These are phyloP conservation scores for Ceratina australensis DNA, from an alignment of 1,140 invertebrate genomes.

Conservation along the genomic window DNA sequence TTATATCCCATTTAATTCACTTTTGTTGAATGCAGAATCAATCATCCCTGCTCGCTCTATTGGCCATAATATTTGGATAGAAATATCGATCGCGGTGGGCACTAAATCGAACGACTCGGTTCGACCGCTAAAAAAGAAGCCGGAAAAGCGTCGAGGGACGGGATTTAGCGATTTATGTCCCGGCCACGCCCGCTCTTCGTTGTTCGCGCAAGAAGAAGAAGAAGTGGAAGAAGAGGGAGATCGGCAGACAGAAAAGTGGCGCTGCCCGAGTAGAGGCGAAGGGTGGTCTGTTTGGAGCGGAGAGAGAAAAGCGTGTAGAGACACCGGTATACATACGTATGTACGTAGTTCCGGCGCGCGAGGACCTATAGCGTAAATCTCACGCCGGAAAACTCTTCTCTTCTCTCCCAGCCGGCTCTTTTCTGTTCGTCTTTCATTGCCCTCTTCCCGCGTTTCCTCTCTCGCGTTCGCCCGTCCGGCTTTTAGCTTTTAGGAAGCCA, in stretches of 20 bases:
- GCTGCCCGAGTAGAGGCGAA: neutral
- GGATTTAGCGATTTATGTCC: conserved; percentile 70
- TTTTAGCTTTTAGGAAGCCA: conserved; percentile 62
- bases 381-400: conserved; percentile 53
- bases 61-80: neutral
- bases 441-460: conserved; percentile 19
- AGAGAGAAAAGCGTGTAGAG: conserved; percentile 49
- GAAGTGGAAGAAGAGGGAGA: conserved; percentile 37
- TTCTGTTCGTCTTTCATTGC: conserved; percentile 19
- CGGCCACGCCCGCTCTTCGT: conserved; percentile 67
- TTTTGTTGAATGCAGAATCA: too few species aligned
- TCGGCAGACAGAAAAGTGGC: conserved; percentile 44
- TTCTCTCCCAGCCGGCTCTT: conserved; percentile 19
- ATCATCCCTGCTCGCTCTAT: too few species aligned
- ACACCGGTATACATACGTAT: conserved; percentile 46
- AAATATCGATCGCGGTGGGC: neutral
- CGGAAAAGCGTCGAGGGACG: conserved; percentile 53
- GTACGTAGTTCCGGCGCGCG: conserved; percentile 55
- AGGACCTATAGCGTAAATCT: conserved; percentile 62
- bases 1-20: too few species aligned
- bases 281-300: conserved; percentile 22
- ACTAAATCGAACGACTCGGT: neutral
- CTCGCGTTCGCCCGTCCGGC: conserved; percentile 54
- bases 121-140: neutral
- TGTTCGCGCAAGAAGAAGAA: conserved; percentile 36